Conservation (phyloP, 2,888 invertebrate species). For the Sisyra nigra region DNA sequence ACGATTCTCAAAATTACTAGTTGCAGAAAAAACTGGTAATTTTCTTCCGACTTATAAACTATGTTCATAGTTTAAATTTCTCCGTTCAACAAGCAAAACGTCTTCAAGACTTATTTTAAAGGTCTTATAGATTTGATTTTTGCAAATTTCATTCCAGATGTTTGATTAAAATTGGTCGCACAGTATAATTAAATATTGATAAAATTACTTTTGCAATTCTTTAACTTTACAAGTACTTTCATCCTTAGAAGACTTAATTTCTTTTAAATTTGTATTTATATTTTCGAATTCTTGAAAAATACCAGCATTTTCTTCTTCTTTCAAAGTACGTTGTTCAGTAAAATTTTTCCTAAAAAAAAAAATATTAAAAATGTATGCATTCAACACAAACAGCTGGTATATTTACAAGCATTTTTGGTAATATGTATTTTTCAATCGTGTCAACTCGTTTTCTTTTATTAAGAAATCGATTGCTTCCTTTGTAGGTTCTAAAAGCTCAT, state of each 20-base stretch:
- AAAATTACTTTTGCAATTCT: no score
- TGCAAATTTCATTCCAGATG: background rate
- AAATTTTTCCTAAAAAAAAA: conserved; percentile 31
- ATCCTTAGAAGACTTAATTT: conserved; percentile 14
- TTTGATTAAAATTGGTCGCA: no score
- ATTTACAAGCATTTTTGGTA: conserved; percentile 53
- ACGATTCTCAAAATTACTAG: no score
- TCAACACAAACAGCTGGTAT: conserved; percentile 31
- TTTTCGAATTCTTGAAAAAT: conserved; percentile 43
- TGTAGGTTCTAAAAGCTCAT: conserved; percentile 61
- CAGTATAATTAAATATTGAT: no score
- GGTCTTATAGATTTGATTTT: no score
- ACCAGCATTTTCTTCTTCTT: conserved; percentile 36
- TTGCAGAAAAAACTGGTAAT: no score
- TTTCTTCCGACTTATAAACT: no score
- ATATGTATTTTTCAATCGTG: conserved; percentile 49
- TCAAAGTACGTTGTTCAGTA: conserved; percentile 34
- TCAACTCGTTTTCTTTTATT: conserved; percentile 59
- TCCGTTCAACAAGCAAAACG: no score
- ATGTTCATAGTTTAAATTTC: no score
- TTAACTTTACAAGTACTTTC: no score
- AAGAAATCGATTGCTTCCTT: conserved; percentile 63
- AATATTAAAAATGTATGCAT: background rate
- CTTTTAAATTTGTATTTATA: conserved; percentile 36
- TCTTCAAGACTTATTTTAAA: no score